A percentile compares a stretch with the other conserved stretches of the same genome.
Conservation (phyloP, 2,888 invertebrate genomes). For the Phasia obesa region DNA sequence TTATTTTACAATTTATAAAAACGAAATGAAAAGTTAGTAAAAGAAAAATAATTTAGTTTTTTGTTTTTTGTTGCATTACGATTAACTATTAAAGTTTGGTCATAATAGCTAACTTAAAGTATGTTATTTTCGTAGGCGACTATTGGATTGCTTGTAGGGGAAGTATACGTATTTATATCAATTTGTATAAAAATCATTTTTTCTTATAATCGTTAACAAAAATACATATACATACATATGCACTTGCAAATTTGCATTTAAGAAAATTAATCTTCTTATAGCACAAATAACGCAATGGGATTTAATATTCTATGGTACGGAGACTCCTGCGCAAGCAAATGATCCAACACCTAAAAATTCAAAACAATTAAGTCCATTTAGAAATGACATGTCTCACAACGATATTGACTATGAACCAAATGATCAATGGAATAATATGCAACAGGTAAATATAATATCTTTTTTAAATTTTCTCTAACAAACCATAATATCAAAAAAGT, state of each 20-base stretch:
- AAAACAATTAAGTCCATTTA: conserved; percentile 77
- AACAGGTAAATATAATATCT: conserved; percentile 83
- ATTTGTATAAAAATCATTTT: no score
- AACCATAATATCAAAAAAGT: no score
- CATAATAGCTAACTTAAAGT: no score
- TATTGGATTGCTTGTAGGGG: no score
- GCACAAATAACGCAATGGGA: conserved; percentile 90
- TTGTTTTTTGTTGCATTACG: no score
- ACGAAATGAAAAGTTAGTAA: no score
- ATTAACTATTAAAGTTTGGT: no score
- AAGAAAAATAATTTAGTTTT: no score
- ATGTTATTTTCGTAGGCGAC: no score
- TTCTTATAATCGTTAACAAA: not conserved
- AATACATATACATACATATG: not conserved
- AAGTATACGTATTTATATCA: no score
- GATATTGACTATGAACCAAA: conserved; percentile 84
- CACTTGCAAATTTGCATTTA: not conserved
- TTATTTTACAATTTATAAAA: no score
- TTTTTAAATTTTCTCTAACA: no score
- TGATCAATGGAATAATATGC: conserved; percentile 86
- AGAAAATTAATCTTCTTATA: conserved; percentile 73
- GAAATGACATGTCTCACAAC: conserved; percentile 84
- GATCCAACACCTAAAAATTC: conserved; percentile 79
- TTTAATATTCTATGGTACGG: conserved; percentile 91
- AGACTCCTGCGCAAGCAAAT: conserved; percentile 85